Base-by-base conservation (phyloP, 2,797 vertebrate species). In the Numenius phaeopus region DNA sequence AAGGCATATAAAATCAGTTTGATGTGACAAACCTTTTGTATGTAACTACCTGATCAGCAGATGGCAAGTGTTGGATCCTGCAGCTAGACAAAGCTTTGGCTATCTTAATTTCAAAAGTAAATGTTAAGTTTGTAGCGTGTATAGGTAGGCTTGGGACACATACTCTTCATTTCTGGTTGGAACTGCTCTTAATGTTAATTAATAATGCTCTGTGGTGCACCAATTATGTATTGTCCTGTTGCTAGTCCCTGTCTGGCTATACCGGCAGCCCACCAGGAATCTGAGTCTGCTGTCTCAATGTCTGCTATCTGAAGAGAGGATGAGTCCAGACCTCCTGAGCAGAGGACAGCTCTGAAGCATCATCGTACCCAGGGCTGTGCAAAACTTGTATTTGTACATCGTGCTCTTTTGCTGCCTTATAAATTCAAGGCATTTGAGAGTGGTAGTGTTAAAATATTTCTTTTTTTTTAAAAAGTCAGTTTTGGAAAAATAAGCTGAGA, bases 281-380 rank as follows among this genome's bases (percentile, higher is more conserved):
- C 29, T 92, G 46, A 83, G 26, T 7, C 75, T 72, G 34, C 34
- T 37, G 34, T 37, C 34, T 37, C 37, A 94, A 49, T 72, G 92
- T 94, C 84, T 96, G 67, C 47, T 67, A 61, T 94, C 87, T 95
- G 67, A 39, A 47, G 73, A 83, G 47, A 67, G 57, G 58, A 39
- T 13, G 39, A 83, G 19, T 7, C 17, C 69, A 39, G 30, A 65
- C 14, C 34, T 37, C 30, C 42, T 69, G 23, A 85, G 32, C 8
- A 62, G n/a, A 79, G 30, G 7, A 26, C 29, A 55, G 12, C 27
- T 69, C 46, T 84, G 47, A 73, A 79, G 24, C 10, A 13, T 11
- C n/a, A 3, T 1, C 37, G 11, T 7, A 18, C 5, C 18, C 29
- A 29, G 15, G 22, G 5, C 1, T 79, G 20, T 37, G 27, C 10